Evolutionary conservation across 2,888 invertebrate species (phyloP), one percentile per base, ranked within the genome.

Genomic region (Tupiocoris notatus): DNA sequence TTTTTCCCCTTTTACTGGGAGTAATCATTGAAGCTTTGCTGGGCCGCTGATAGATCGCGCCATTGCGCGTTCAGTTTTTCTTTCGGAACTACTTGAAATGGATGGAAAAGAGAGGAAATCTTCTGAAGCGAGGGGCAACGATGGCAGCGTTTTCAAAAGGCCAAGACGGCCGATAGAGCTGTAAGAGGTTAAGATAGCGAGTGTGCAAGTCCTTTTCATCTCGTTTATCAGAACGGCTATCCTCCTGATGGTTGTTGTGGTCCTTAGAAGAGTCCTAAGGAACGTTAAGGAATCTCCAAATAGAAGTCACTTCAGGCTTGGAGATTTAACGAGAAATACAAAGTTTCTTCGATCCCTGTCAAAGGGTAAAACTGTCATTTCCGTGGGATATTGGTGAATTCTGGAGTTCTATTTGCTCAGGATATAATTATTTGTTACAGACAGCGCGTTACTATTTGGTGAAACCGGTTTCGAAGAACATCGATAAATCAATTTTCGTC

Each of bases 111-210:
- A 12, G 3, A 12, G 39, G 12, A 39, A 39, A 39, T 39, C 39
- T 12, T 7, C 6, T 39, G 39, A 39, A 39, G 12, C 3, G 39
- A 12, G 39, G 12, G 39, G 39, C 6, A 39, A 39, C 39, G 39
- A 39, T 39, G 39, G 39, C 39, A 7, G 39, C 39, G 39, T 39
- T 39, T 39, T 39, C 39, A 39, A 39, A 39, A 39, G 39, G 39
- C 39, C 39, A 7, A 54, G 56, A 54, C n/a, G 56, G 56, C 67
- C 56, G 67, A 67, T 67, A 67, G 56, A 67, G 67, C 57, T 56
- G 67, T 67, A 54, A 67, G 67, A 18, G 67, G 67, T 67, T 67
- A 67, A 67, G 67, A 67, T 67, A 67, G 54, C 54, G 54, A 54
- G n/a, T n/a, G n/a, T n/a, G n/a, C n/a, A n/a, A n/a, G 57, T 39